Percentiles rank a stretch among this genome's conserved stretches.
Evolutionary conservation across 2,888 invertebrate genomes (phyloP).

Genomic region (Rotaria magnacalcarata): DNA sequence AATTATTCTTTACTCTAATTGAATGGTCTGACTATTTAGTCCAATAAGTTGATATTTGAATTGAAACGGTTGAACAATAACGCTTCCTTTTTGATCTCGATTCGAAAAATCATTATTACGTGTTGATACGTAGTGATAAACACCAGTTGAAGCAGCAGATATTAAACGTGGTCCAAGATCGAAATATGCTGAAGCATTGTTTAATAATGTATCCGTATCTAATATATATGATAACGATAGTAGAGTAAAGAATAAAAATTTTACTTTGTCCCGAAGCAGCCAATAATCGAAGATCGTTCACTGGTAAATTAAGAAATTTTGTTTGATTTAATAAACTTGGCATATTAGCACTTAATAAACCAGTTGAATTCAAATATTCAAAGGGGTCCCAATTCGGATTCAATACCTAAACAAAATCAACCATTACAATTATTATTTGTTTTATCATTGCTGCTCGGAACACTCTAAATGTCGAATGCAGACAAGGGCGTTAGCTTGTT

Average conservation of each 20-base stretch:
- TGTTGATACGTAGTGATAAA: slow-evolving; percentile 56
- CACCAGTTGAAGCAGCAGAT: slow-evolving; percentile 49
- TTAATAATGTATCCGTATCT: slow-evolving; percentile 49
- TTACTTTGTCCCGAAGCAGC: slow-evolving; percentile 41
- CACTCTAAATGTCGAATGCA: too few relatives aligned
- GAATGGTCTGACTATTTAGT: not conserved
- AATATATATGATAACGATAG: not conserved
- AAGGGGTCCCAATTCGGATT: slow-evolving; percentile 2
- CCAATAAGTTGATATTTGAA: not conserved
- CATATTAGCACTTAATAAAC: slow-evolving; percentile 24
- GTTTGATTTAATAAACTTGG: not conserved
- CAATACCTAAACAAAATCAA: not conserved
- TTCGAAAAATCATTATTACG: slow-evolving; percentile 59
- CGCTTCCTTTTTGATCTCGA: slow-evolving; percentile 57
- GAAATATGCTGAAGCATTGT: slow-evolving; percentile 58
- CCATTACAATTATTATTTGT: too few relatives aligned
- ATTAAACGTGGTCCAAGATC: slow-evolving; percentile 55
- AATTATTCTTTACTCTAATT: not conserved
- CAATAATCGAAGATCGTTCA: slow-evolving; percentile 13
- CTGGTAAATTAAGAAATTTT: slow-evolving; percentile 15
- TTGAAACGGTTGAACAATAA: slow-evolving; percentile 48
- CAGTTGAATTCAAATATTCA: slow-evolving; percentile 33
- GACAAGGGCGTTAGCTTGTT: too few relatives aligned
- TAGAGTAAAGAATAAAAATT: not conserved
- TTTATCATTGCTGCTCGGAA: too few relatives aligned